phyloP scores from a whole-genome alignment of 2,888 invertebrate species.

The Gymnocheta viridis region DNA sequence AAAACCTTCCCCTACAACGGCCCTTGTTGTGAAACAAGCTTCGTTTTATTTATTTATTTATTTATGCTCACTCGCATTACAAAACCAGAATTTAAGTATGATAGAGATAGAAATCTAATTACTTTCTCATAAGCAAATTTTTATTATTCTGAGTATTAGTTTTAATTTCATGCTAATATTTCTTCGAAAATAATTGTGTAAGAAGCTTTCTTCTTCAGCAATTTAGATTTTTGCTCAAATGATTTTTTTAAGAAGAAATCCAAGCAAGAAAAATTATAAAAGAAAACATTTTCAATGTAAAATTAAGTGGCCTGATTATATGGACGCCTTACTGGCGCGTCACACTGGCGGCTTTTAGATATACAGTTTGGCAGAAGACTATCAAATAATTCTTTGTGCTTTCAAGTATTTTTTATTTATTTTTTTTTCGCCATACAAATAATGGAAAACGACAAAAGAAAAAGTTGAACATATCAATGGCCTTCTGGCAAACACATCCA shows the following conservation, averaged over 20 bases:
- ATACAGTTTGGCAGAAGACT: neutral
- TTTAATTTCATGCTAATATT: neutral
- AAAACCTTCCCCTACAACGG: no score
- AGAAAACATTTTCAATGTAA: neutral
- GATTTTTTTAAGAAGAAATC: neutral
- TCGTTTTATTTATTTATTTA: no score
- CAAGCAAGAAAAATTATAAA: neutral
- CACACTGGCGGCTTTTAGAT: neutral
- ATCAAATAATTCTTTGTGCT: neutral
- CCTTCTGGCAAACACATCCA: neutral
- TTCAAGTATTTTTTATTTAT: no score
- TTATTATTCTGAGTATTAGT: neutral
- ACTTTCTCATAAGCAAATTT: neutral
- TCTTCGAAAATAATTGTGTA: neutral
- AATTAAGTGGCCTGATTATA: slow-evolving; percentile 14
- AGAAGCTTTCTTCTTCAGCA: neutral
- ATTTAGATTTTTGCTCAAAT: neutral
- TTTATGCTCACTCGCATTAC: no score
- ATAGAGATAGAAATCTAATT: no score
- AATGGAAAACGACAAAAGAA: neutral
- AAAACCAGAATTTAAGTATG: no score
- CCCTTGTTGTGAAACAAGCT: no score
- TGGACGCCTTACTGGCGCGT: slow-evolving; percentile 9
- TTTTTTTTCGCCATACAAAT: neutral
- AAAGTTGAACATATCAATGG: neutral